Evolutionary conservation across 2,888 invertebrate species (phyloP).

Genomic region (Baronia brevicornis): DNA sequence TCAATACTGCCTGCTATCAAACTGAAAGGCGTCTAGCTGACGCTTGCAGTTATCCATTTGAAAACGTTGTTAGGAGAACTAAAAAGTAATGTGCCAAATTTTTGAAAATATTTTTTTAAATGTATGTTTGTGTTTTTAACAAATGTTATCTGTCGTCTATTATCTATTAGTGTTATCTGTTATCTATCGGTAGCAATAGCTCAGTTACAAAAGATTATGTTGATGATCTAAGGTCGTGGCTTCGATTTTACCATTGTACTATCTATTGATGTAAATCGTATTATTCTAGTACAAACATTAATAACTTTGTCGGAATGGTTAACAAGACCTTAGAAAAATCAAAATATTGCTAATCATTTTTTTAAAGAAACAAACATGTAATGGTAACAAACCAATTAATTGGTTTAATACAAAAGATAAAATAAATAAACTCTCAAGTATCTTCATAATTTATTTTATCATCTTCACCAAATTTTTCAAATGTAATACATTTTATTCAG

Average conservation of each 20-base stretch:
- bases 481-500: slow-evolving; percentile 71
- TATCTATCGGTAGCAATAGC: slow-evolving; percentile 8
- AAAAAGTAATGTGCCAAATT: slow-evolving; percentile 17
- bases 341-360: no score
- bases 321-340: no score
- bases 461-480: slow-evolving; percentile 71
- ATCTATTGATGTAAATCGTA: no score
- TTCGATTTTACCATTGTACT: no score
- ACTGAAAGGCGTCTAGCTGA: slow-evolving; percentile 62
- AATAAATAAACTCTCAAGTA: slow-evolving; percentile 40
- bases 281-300: no score
- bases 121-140: no score
- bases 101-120: slow-evolving; percentile 3
- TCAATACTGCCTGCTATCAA: slow-evolving; percentile 66
- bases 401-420: neutral
- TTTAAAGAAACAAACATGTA: no score
- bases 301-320: no score
- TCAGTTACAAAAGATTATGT: slow-evolving; percentile 3
- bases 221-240: neutral
- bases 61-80: slow-evolving; percentile 24
- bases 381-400: neutral
- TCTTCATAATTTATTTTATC: slow-evolving; percentile 73
- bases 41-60: slow-evolving; percentile 40
- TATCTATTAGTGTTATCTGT: no score
- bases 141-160: no score